Conservation (phyloP, 2,888 invertebrate species). For the Harpalus rufipes region DNA sequence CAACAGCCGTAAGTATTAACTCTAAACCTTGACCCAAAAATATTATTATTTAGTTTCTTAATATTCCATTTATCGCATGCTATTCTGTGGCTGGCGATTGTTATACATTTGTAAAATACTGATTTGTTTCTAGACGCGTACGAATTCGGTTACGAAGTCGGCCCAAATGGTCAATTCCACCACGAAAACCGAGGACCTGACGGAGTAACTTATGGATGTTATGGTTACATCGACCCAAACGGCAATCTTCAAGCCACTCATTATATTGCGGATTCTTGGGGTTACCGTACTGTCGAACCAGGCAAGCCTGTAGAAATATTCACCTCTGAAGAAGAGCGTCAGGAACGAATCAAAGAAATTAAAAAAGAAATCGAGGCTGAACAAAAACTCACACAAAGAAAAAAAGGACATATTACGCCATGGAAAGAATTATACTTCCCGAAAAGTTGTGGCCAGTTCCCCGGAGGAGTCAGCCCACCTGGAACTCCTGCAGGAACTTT, state of each 20-base stretch:
- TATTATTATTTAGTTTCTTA: too few relatives aligned
- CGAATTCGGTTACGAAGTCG: conserved; percentile 88
- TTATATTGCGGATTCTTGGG: conserved; percentile 88
- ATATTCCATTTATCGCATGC: too few relatives aligned
- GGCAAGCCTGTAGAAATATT: conserved; percentile 84
- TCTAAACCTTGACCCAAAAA: conserved; percentile 7
- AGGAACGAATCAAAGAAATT: conserved; percentile 68
- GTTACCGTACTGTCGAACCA: conserved; percentile 86
- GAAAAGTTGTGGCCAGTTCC: conserved; percentile 82
- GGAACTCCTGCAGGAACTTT: conserved; percentile 61
- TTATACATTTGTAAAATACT: too few relatives aligned
- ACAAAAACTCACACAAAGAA: conserved; percentile 70
- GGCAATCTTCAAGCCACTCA: conserved; percentile 84
- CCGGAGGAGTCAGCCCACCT: conserved; percentile 61
- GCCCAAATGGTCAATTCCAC: conserved; percentile 87
- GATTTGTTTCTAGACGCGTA: conserved; percentile 81
- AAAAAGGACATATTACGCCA: conserved; percentile 79
- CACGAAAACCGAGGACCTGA: conserved; percentile 88
- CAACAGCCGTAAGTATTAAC: conserved; percentile 83
- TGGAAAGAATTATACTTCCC: conserved; percentile 87
- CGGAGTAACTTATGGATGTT: conserved; percentile 89
- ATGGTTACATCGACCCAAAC: conserved; percentile 86
- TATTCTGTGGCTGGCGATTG: too few relatives aligned
- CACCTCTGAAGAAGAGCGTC: conserved; percentile 76
- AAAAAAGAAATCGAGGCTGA: conserved; percentile 74